Percentiles rank a stretch among this genome's conserved stretches.
Evolutionary conservation across 1,140 invertebrate species (phyloP).

Genomic region (Diprion similis): DNA sequence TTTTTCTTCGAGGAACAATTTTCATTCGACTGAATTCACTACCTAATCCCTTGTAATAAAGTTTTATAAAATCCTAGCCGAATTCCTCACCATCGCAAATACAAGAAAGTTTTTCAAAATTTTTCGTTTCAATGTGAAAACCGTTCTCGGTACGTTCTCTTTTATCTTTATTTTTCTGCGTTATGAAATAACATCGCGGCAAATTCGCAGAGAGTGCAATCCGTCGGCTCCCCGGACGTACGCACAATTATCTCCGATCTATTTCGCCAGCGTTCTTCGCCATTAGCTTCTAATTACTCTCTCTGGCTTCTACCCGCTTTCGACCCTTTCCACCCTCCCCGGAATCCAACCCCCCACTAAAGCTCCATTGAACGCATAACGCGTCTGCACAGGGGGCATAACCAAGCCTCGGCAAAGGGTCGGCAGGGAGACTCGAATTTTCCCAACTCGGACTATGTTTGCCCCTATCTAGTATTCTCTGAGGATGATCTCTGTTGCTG

Average conservation of each 20-base stretch:
- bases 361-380: background rate
- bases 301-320: background rate
- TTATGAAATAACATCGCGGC: too few species aligned
- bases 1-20: too few species aligned
- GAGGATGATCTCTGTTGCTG: background rate
- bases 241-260: background rate
- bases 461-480: slow-evolving; percentile 1
- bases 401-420: background rate
- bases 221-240: too few species aligned
- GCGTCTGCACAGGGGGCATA: background rate
- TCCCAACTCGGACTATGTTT: background rate
- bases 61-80: too few species aligned
- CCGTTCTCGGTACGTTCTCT: too few species aligned
- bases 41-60: too few species aligned
- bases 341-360: background rate
- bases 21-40: too few species aligned
- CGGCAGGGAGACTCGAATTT: background rate
- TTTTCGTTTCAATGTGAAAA: too few species aligned
- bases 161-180: too few species aligned
- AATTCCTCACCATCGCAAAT: too few species aligned
- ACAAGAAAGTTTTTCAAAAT: too few species aligned
- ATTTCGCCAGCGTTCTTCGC: background rate
- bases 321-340: background rate
- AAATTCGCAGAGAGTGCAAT: too few species aligned
- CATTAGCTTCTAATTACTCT: background rate